Base-by-base conservation (phyloP, 2,113 vertebrate species). In the Agelaius phoeniceus region DNA sequence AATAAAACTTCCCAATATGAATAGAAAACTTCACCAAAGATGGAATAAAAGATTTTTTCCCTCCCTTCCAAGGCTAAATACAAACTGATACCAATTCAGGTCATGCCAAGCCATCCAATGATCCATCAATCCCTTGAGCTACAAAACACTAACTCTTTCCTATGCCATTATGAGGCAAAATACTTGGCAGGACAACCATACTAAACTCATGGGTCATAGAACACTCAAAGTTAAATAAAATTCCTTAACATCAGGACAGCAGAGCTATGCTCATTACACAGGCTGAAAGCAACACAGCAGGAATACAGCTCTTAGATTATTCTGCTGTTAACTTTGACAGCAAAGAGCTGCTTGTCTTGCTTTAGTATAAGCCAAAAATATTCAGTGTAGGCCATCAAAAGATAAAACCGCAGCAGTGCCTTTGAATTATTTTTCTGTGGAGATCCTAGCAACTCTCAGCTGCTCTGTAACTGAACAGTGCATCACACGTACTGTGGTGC, bases 401-500 rank as follows among this genome's bases (percentile, higher is more conserved):
- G 57, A 71, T 43, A 71, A 49, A 78, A 74, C 26, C 26, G 13
- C 15, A 84, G 48, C 9, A 48, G 52, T n/a, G 37, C 11, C 13
- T 82, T 78, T 51, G 43, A 72, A 52, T 57, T 82, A 51, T 44
- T 90, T 63, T 73, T 44, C 65, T 63, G 1, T 11, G 39, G 11
- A 30, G 27, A 59, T 61, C 49, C 11, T 30, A 57, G 51, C 46
- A 78, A 37, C 9, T 14, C 41, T 15, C 35, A 82, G 71, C 41
- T 74, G 66, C 51, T 82, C 44, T 82, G 33, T 55, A 81, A 84
- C 33, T 43, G 35, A 57, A 28, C 1, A 1, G 49, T 24, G 28
- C 13, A 55, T 19, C 51, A 14, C 39, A 51, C 0, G 0, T 27
- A 15, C 31, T 54, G 52, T 11, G 10, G 54, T 41, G 62, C 26